These are phyloP conservation scores for Nomia melanderi DNA, from an alignment of 1,140 invertebrate species.

Conservation along the genomic window DNA sequence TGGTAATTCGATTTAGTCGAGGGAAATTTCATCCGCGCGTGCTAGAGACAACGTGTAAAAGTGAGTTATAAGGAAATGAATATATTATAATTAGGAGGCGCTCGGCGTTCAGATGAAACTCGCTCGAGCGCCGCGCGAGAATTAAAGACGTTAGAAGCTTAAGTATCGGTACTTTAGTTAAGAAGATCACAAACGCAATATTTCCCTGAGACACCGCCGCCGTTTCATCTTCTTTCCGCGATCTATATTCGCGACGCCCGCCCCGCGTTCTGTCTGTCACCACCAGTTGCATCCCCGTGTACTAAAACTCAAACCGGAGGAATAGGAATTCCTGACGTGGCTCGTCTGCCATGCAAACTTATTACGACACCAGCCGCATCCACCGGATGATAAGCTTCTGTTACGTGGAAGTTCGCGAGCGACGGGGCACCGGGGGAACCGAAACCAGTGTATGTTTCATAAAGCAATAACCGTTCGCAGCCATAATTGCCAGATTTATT, in stretches of 20 bases:
- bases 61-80: too few species aligned
- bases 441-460: slow-evolving; percentile 10
- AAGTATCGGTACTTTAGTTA: too few species aligned
- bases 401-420: slow-evolving; percentile 1
- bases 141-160: too few species aligned
- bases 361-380: slow-evolving; percentile 8
- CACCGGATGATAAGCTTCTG: slow-evolving; percentile 2
- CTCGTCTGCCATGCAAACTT: slow-evolving; percentile 15
- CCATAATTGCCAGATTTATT: slow-evolving; percentile 19
- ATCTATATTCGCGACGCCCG: neutral
- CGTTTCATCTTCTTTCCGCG: neutral
- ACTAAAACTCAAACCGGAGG: neutral
- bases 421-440: neutral
- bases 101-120: too few species aligned
- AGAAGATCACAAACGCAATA: neutral
- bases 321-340: slow-evolving; percentile 12
- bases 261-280: neutral
- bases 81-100: too few species aligned
- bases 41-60: too few species aligned
- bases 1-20: too few species aligned
- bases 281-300: slow-evolving; percentile 24
- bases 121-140: too few species aligned
- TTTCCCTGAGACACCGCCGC: neutral
- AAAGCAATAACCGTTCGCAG: slow-evolving; percentile 15
- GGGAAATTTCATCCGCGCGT: too few species aligned